Evolutionary conservation across 1,140 invertebrate genomes (phyloP).

Genomic region (Acromyrmex heyeri): DNA sequence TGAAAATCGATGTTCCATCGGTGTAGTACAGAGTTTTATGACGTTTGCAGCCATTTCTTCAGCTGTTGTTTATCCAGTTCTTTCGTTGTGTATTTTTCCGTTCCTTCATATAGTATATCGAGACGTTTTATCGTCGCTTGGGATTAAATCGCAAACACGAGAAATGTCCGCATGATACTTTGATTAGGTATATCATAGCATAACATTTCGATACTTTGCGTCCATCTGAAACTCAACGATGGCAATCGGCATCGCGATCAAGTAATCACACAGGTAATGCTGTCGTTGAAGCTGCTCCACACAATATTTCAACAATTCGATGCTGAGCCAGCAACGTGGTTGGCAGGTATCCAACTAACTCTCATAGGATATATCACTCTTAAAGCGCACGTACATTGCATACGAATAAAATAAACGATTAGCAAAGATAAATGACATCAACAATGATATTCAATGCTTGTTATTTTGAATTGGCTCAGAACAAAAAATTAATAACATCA

Average conservation of each 20-base stretch:
- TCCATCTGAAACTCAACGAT: constrained; percentile 5
- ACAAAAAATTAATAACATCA: not conserved
- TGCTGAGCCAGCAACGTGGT: constrained; percentile 51
- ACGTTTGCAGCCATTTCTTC: constrained; percentile 1
- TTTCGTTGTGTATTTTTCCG: constrained; percentile 6
- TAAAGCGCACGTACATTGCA: not conserved
- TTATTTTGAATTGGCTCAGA: not conserved
- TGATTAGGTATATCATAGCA: constrained; percentile 9
- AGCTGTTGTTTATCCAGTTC: not conserved
- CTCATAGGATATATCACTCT: constrained; percentile 7
- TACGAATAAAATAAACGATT: constrained; percentile 46
- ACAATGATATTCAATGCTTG: not conserved
- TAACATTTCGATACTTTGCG: constrained; percentile 33
- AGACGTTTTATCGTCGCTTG: not conserved
- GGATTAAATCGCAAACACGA: not conserved
- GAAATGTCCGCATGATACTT: constrained; percentile 33
- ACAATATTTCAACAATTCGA: constrained; percentile 68
- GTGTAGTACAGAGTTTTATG: constrained; percentile 15
- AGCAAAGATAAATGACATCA: not conserved
- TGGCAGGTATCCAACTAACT: constrained; percentile 64
- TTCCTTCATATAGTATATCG: not conserved
- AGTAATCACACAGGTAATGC: constrained; percentile 67
- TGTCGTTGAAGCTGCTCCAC: constrained; percentile 20
- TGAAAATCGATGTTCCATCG: constrained; percentile 65
- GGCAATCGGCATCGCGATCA: constrained; percentile 33